A percentile compares a stretch with the other conserved stretches of the same genome.
Evolutionary conservation across 2,888 invertebrate genomes (phyloP).

Genomic region (Plagiodera versicolora): DNA sequence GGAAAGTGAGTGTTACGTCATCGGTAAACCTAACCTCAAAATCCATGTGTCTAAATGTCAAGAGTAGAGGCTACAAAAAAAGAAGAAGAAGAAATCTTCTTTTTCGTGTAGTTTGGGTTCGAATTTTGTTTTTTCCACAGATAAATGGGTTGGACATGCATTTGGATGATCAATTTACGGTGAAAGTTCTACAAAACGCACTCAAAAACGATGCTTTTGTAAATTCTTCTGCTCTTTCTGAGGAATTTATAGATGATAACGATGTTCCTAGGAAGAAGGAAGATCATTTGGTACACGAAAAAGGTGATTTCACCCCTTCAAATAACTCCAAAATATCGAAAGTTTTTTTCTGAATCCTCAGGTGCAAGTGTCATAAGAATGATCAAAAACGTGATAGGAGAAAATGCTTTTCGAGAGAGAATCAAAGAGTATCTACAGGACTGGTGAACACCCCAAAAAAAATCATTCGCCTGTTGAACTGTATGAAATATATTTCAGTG

Average conservation of each 20-base stretch:
- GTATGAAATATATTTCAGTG: slow-evolving; percentile 2
- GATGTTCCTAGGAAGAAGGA: background rate
- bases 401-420: background rate
- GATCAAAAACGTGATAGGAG: slow-evolving; percentile 6
- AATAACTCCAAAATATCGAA: background rate
- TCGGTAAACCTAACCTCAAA: too few relatives aligned
- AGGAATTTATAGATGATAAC: background rate
- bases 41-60: too few relatives aligned
- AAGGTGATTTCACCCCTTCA: background rate
- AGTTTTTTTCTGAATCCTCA: background rate
- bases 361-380: slow-evolving; percentile 14
- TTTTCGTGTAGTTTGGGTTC: too few relatives aligned
- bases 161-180: slow-evolving; percentile 5
- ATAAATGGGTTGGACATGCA: slow-evolving; percentile 1
- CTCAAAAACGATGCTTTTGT: slow-evolving; percentile 3
- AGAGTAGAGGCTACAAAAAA: too few relatives aligned
- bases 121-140: too few relatives aligned
- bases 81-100: too few relatives aligned
- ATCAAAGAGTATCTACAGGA: background rate
- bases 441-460: background rate
- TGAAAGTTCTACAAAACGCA: slow-evolving; percentile 5
- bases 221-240: background rate
- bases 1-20: slow-evolving; percentile 11
- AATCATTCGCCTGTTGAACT: too few relatives aligned
- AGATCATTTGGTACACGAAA: background rate